Evolutionary conservation across 2,797 vertebrate genomes (phyloP), one percentile per base, ranked within the genome.

Genomic region (Sebastes dallii): DNA sequence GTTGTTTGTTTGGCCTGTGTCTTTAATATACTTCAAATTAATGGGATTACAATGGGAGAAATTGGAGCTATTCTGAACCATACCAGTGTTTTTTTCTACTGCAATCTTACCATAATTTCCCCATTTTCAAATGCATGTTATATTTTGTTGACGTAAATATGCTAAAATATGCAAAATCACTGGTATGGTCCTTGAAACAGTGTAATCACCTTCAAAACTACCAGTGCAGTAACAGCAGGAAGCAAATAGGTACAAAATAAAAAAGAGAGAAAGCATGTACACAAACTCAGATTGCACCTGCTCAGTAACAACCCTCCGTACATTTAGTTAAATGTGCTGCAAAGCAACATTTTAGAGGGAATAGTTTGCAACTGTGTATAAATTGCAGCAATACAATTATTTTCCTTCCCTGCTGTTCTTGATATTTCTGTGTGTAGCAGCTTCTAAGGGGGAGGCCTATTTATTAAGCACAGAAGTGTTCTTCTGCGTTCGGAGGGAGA

Each of bases 391-490:
- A 65, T 34, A 13, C 16, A 3, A 32, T 22, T 42, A 2, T 20
- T 56, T 70, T 59, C n/a, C 7, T 56, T 58, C 32, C 60, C 61
- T 66, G 60, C 56, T 67, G 20, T 27, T 77, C 8, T 67, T 36
- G 58, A 68, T 24, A 0, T 80, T 75, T 61, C 36, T 59, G 34
- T 36, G 3, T 8, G 27, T 0, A 67, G 36, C n/a, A 34, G 30
- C 39, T 5, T 72, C 10, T 64, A 58, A 30, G 52, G 34, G 5
- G 5, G 62, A 73, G 68, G 54, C 52, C 65, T 82, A 75, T 75
- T 79, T 65, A 60, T 87, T 59, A 74, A 68, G 74, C 24, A n/a
- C 42, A 18, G 25, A 87, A 39, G 70, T 81, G 82, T 72, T 80
- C 30, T 46, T 52, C 29, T 77, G 69, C 70, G 81, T 65, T 66